Evolutionary conservation across 1,140 invertebrate genomes (phyloP).

Genomic region (Plodia interpunctella): DNA sequence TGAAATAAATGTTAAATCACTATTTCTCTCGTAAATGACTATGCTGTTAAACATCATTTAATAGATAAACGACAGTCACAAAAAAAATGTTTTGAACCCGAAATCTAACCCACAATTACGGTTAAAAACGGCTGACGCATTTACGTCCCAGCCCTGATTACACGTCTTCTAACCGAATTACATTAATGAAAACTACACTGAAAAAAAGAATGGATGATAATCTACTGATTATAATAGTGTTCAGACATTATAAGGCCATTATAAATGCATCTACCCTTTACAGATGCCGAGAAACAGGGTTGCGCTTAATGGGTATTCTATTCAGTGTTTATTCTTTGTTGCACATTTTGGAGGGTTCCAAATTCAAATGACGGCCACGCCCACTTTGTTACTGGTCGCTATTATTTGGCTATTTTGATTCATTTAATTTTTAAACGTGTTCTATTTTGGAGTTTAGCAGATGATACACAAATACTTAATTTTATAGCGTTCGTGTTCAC

Average conservation of each 20-base stretch:
- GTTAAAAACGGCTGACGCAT: constrained; percentile 31
- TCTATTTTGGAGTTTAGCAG: not conserved
- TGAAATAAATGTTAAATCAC: constrained; percentile 2
- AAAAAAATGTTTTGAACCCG: not conserved
- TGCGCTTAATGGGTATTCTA: constrained; percentile 36
- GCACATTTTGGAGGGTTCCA: constrained; percentile 34
- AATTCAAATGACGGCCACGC: constrained; percentile 23
- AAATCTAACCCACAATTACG: constrained; percentile 44
- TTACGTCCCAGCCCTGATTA: constrained; percentile 39
- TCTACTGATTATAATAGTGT: constrained; percentile 55
- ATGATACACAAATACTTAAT: no score
- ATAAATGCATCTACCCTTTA: constrained; percentile 60
- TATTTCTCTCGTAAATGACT: not conserved
- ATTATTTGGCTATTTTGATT: constrained; percentile 16
- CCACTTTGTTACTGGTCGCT: constrained; percentile 18
- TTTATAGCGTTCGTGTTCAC: no score
- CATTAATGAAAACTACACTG: constrained; percentile 60
- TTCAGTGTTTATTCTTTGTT: constrained; percentile 35
- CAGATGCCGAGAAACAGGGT: constrained; percentile 37
- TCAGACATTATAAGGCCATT: constrained; percentile 62
- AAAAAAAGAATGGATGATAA: constrained; percentile 61
- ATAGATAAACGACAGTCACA: not conserved
- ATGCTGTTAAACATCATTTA: constrained; percentile 1
- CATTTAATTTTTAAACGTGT: not conserved
- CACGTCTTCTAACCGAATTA: constrained; percentile 38